Conservation (phyloP, 1,140 invertebrate species). For the Diuraphis noxia region DNA sequence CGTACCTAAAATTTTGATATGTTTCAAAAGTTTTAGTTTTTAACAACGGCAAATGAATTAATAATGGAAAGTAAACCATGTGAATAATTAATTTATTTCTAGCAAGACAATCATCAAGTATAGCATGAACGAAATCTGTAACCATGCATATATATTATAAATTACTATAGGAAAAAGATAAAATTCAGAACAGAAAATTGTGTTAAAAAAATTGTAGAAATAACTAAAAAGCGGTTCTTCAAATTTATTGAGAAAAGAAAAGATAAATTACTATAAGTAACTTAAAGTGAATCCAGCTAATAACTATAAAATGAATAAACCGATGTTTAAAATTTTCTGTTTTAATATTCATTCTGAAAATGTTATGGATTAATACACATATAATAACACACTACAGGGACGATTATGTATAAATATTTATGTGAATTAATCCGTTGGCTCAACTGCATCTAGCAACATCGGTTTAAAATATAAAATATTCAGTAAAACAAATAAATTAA, state of each 20-base stretch:
- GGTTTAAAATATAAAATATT: neutral
- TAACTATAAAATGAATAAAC: too few relatives aligned
- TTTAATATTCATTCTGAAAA: neutral
- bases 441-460: neutral
- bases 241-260: too few relatives aligned
- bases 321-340: neutral
- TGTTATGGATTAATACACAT: neutral
- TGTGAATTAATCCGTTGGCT: neutral
- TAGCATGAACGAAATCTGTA: neutral
- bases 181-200: neutral
- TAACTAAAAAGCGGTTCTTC: too few relatives aligned
- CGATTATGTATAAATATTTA: neutral
- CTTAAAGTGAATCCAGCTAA: too few relatives aligned
- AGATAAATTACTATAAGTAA: too few relatives aligned
- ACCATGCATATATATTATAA: neutral
- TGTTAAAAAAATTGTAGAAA: neutral
- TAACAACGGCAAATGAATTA: neutral
- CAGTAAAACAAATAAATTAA: neutral
- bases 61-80: neutral
- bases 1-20: neutral
- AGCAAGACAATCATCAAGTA: neutral
- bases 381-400: neutral
- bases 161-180: neutral
- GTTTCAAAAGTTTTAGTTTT: neutral
- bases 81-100: neutral